These are phyloP conservation scores for Teleogryllus occipitalis DNA, from an alignment of 1,140 invertebrate genomes.

Conservation along the genomic window DNA sequence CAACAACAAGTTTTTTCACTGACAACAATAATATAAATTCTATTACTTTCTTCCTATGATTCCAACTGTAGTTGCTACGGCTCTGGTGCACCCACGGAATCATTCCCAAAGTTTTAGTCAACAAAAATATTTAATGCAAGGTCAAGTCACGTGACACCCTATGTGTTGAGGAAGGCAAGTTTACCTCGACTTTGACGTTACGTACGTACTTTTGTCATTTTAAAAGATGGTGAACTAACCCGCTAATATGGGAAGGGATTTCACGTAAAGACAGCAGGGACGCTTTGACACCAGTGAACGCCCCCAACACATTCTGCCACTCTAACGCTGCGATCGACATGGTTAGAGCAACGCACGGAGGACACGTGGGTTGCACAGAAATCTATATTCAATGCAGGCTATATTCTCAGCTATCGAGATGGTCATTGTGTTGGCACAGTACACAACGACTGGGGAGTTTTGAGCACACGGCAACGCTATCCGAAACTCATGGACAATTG, in stretches of 20 bases:
- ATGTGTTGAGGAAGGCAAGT: background rate
- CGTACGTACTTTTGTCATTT: background rate
- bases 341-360: background rate
- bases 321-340: background rate
- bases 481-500: no score
- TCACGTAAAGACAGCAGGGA: background rate
- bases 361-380: background rate
- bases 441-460: no score
- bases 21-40: conserved; percentile 1
- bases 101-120: background rate
- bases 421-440: no score
- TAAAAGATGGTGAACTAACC: background rate
- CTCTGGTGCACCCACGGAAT: background rate
- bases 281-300: background rate
- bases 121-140: background rate
- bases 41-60: background rate
- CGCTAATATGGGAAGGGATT: background rate
- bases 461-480: no score
- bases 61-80: background rate
- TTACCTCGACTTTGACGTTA: background rate
- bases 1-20: background rate
- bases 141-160: background rate
- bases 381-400: background rate
- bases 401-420: no score
- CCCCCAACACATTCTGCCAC: background rate